These are phyloP conservation scores for Melopsittacus undulatus DNA, from an alignment of 2,797 vertebrate genomes.

Conservation along the genomic window DNA sequence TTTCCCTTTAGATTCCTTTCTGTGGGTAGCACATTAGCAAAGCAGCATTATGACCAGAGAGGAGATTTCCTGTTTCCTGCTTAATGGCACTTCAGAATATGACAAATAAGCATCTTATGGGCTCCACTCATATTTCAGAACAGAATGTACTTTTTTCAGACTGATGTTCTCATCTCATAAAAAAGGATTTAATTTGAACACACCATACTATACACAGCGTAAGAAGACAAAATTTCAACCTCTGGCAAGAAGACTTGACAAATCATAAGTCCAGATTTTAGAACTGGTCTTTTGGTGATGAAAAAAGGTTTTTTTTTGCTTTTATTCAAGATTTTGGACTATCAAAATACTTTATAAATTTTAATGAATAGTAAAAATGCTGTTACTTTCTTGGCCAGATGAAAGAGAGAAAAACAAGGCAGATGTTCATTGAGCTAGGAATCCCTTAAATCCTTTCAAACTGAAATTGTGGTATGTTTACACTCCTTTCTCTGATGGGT, in stretches of 20 bases:
- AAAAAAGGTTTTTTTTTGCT: neutral
- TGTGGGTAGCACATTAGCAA: neutral
- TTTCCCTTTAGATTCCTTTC: neutral
- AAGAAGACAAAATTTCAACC: neutral
- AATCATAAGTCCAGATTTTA: neutral
- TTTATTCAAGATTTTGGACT: neutral
- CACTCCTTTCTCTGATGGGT: neutral
- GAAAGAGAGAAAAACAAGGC: neutral
- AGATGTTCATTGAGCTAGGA: neutral
- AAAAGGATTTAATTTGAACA: neutral
- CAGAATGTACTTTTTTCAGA: neutral
- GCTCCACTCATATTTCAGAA: neutral
- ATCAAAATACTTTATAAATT: neutral
- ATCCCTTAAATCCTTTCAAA: neutral
- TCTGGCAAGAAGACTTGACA: neutral
- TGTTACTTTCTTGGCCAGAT: neutral
- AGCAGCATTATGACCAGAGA: neutral
- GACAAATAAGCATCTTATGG: neutral
- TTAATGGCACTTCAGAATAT: neutral
- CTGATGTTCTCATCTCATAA: neutral
- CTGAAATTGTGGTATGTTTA: neutral
- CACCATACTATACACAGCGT: accelerated
- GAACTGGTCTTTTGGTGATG: neutral
- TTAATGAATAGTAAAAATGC: neutral
- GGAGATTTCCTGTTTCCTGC: neutral